These are phyloP conservation scores for Cecidostiba fungosa DNA, from an alignment of 2,888 invertebrate species.

Conservation along the genomic window DNA sequence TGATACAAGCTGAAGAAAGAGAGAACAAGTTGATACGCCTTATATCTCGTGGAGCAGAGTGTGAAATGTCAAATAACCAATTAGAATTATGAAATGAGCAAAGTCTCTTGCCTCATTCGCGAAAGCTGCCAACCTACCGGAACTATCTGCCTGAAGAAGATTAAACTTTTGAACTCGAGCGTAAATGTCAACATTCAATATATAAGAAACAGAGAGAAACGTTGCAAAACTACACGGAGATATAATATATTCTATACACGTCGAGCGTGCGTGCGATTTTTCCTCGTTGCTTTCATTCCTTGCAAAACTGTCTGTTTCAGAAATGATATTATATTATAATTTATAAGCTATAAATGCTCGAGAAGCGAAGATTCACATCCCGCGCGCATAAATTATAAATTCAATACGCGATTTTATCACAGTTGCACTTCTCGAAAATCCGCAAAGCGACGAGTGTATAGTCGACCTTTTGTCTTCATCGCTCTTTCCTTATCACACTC, in stretches of 20 bases:
- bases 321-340: no score
- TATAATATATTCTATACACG: no score
- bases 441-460: not conserved
- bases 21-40: not conserved
- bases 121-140: not conserved
- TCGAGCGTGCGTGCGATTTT: no score
- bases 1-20: not conserved
- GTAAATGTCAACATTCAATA: not conserved
- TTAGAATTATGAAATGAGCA: not conserved
- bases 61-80: constrained; percentile 17
- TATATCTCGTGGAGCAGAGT: not conserved
- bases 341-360: no score
- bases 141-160: not conserved
- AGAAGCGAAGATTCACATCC: not conserved
- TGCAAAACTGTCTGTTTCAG: no score
- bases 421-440: not conserved
- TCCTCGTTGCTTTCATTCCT: no score
- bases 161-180: not conserved
- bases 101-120: not conserved
- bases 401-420: not conserved
- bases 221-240: not conserved
- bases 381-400: not conserved
- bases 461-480: constrained; percentile 11
- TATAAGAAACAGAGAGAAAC: no score
- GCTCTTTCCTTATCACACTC: constrained; percentile 29